Percentiles rank a stretch among this genome's conserved stretches.
Conservation (phyloP, 2,113 vertebrate genomes). For the Hemiscyllium ocellatum region DNA sequence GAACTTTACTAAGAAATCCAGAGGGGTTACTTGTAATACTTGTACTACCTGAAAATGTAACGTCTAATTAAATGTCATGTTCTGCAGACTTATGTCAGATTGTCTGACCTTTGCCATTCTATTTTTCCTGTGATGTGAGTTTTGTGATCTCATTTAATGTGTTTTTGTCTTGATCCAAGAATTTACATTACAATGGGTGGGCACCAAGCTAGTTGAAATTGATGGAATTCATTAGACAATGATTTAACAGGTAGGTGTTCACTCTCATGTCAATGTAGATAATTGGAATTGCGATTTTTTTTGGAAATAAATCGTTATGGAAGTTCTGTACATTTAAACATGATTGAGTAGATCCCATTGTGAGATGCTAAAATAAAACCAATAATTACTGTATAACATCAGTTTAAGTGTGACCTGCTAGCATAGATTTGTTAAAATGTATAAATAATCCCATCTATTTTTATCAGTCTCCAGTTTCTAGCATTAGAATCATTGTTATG, state of each 20-base stretch:
- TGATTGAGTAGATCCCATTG: not conserved
- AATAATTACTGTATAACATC: not conserved
- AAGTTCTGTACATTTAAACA: not conserved
- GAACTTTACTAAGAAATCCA: not conserved
- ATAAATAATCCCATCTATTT: not conserved
- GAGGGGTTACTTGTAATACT: not conserved
- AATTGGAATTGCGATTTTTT: conserved; percentile 15
- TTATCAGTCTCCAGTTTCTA: not conserved
- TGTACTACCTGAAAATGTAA: not conserved
- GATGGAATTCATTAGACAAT: not conserved
- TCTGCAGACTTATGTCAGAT: not conserved
- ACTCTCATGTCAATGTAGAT: not conserved
- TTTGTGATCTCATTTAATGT: not conserved
- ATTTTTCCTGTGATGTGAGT: not conserved
- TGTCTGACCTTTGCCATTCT: not conserved
- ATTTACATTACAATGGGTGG: conserved; percentile 8
- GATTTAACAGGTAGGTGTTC: not conserved
- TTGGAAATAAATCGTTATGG: not conserved
- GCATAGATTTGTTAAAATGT: not conserved
- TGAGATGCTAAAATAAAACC: not conserved
- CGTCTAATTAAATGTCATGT: conserved; percentile 20
- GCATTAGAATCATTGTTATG: not conserved
- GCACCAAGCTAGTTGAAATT: conserved; percentile 5
- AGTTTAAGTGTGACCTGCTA: not conserved
- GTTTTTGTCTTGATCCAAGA: not conserved